Conservation (phyloP, 2,113 vertebrate species). For the Oxyruncus cristatus region DNA sequence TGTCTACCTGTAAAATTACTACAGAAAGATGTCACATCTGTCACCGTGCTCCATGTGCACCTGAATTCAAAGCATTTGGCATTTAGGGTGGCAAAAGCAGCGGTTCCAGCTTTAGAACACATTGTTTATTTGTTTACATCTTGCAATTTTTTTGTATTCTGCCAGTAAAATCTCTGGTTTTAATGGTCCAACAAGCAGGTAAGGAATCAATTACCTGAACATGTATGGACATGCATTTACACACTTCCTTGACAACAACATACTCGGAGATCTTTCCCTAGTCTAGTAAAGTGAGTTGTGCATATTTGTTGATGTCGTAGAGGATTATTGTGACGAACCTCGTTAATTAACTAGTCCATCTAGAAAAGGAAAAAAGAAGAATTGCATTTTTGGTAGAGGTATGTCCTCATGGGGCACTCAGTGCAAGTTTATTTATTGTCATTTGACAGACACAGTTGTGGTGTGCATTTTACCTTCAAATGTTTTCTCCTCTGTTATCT, state of each 20-base stretch:
- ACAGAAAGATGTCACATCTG: background rate
- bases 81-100: background rate
- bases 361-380: background rate
- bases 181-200: background rate
- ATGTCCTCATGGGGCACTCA: background rate
- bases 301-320: background rate
- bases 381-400: background rate
- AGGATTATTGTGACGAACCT: background rate
- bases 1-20: background rate
- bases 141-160: background rate
- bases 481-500: background rate
- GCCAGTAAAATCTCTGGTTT: background rate
- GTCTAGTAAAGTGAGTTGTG: background rate
- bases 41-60: background rate
- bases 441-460: background rate
- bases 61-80: background rate
- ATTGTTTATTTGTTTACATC: background rate
- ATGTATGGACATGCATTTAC: background rate
- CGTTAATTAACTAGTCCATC: background rate
- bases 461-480: background rate
- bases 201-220: background rate
- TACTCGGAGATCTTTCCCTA: background rate
- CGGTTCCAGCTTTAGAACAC: background rate
- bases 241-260: fast-evolving
- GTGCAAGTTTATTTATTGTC: background rate